Evolutionary conservation across 2,888 invertebrate genomes (phyloP).

Genomic region (Apantesis nais): DNA sequence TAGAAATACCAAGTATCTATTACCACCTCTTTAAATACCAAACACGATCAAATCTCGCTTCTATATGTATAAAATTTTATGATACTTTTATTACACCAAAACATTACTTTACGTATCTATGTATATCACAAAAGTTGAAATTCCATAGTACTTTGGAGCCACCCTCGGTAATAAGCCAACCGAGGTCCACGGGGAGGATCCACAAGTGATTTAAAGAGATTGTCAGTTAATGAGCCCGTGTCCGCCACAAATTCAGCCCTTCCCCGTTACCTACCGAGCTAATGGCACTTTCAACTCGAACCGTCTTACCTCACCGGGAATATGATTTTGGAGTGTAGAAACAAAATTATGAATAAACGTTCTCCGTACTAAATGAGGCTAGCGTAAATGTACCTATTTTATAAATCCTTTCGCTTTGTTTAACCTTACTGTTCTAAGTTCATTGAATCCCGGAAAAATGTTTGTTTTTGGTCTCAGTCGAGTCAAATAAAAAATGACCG

Average conservation of each 20-base stretch:
- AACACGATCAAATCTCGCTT: background rate
- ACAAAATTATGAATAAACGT: conserved; percentile 41
- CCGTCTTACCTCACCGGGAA: conserved; percentile 37
- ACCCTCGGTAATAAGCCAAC: conserved; percentile 75
- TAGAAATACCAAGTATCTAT: background rate
- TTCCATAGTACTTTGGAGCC: conserved; percentile 73
- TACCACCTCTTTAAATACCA: background rate
- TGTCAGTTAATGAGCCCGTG: conserved; percentile 78
- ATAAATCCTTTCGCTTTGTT: conserved; percentile 13
- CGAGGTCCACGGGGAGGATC: conserved; percentile 68
- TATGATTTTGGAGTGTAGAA: conserved; percentile 28
- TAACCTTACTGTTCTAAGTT: conserved; percentile 24
- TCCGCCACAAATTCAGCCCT: conserved; percentile 78
- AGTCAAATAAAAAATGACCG: conserved; percentile 19
- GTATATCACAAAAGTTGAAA: conserved; percentile 56
- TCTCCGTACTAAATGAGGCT: background rate
- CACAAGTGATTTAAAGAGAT: conserved; percentile 83
- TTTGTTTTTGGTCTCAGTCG: conserved; percentile 5
- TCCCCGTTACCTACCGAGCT: conserved; percentile 62
- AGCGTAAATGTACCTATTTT: background rate
- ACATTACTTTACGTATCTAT: conserved; percentile 28
- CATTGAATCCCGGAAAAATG: conserved; percentile 1
- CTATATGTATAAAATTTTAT: background rate
- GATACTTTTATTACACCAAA: too few species aligned
- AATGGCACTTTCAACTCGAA: conserved; percentile 54